Conservation (phyloP, 2,888 invertebrate species). For the Amphipoea lucens region DNA sequence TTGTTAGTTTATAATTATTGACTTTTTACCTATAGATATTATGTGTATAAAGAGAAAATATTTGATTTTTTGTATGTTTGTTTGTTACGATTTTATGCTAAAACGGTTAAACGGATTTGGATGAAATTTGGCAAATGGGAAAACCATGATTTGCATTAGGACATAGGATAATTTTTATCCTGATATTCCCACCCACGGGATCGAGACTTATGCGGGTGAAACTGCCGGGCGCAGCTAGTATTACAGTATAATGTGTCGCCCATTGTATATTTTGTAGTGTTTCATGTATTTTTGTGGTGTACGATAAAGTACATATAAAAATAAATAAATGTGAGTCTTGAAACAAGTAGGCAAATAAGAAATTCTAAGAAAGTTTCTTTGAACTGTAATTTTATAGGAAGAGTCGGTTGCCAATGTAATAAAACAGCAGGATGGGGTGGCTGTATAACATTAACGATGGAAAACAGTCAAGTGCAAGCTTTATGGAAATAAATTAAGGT, state of each 20-base stretch:
- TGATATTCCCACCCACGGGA: neutral
- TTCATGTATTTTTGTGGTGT: neutral
- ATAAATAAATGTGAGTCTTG: neutral
- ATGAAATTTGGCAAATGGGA: neutral
- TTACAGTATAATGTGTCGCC: neutral
- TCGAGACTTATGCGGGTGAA: neutral
- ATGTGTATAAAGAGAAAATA: too few species aligned
- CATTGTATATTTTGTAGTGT: neutral
- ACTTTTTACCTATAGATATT: neutral
- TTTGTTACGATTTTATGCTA: neutral
- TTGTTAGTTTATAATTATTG: neutral
- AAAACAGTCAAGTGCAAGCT: slow-evolving; percentile 47
- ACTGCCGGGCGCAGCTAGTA: neutral
- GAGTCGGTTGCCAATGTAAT: slow-evolving; percentile 58
- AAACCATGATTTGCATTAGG: neutral
- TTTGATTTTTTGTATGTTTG: too few species aligned
- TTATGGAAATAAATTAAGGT: slow-evolving; percentile 24
- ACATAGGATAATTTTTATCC: neutral
- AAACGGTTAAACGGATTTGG: neutral
- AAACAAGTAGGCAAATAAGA: neutral
- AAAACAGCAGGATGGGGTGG: slow-evolving; percentile 55
- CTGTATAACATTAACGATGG: slow-evolving; percentile 49
- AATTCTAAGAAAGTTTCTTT: slow-evolving; percentile 12
- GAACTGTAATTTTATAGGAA: slow-evolving; percentile 44
- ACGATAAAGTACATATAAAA: neutral